A percentile compares a stretch with the other conserved stretches of the same genome.
Evolutionary conservation across 1,140 invertebrate species (phyloP).

Genomic region (Paraescarpia echinospica): DNA sequence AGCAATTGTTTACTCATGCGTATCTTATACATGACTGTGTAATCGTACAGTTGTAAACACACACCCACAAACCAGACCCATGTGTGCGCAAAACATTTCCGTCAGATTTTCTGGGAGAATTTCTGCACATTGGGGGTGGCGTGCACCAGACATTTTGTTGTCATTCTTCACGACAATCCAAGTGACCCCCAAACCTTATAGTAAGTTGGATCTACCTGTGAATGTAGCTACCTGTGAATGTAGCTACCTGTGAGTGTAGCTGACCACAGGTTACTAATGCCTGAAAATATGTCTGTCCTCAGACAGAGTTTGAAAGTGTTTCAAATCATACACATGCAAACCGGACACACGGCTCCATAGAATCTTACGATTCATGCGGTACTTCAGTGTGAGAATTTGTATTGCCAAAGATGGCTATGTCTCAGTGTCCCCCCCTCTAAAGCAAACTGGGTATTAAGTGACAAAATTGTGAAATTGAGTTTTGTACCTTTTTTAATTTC

Average conservation of each 20-base stretch:
- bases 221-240: too few relatives aligned
- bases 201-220: not conserved
- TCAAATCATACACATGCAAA: not conserved
- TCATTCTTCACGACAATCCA: not conserved
- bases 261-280: not conserved
- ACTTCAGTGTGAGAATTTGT: too few relatives aligned
- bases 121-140: too few relatives aligned
- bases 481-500: too few relatives aligned
- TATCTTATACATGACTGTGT: not conserved
- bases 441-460: too few relatives aligned
- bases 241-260: too few relatives aligned
- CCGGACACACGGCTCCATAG: not conserved
- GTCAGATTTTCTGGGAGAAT: not conserved
- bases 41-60: not conserved
- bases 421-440: too few relatives aligned
- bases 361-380: not conserved
- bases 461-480: too few relatives aligned
- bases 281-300: not conserved
- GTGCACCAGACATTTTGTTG: not conserved
- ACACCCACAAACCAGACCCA: not conserved
- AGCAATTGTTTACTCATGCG: not conserved
- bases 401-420: too few relatives aligned
- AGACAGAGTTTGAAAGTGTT: not conserved
- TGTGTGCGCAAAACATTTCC: not conserved
- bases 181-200: not conserved